These are phyloP conservation scores for Sphinx pinastri DNA, from an alignment of 2,888 invertebrate species.

Conservation along the genomic window DNA sequence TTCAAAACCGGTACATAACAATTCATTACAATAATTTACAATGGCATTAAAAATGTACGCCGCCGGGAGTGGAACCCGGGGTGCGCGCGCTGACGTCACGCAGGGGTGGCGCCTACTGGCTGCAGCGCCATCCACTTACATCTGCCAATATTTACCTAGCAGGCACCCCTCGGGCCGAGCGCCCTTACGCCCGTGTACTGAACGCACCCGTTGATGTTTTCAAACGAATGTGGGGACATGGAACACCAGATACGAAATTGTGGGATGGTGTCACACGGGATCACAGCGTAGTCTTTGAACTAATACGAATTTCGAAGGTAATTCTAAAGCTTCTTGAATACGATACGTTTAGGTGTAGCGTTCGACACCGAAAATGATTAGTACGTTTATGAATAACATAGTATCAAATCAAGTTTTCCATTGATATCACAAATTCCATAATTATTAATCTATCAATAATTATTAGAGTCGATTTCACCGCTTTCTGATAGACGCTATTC, in stretches of 20 bases:
- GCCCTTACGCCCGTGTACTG: constrained; percentile 50
- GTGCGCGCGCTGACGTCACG: constrained; percentile 64
- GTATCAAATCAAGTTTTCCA: too few relatives aligned
- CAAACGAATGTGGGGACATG: constrained; percentile 75
- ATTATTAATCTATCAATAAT: too few relatives aligned
- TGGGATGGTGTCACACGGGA: constrained; percentile 48
- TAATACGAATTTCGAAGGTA: too few relatives aligned
- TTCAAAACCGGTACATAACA: constrained; percentile 22
- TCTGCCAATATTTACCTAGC: constrained; percentile 86
- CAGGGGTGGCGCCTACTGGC: constrained; percentile 64
- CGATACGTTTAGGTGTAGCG: too few relatives aligned
- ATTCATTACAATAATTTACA: constrained; percentile 41
- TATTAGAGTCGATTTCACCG: too few relatives aligned
- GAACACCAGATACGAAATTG: constrained; percentile 73
- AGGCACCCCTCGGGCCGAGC: constrained; percentile 57
- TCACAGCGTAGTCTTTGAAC: constrained; percentile 33
- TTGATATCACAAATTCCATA: too few relatives aligned
- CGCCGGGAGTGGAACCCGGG: constrained; percentile 30
- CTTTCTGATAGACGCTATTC: too few relatives aligned
- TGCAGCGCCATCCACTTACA: constrained; percentile 86
- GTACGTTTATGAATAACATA: too few relatives aligned
- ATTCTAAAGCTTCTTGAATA: too few relatives aligned
- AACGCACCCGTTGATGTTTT: constrained; percentile 80
- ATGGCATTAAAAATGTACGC: constrained; percentile 40
- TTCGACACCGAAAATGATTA: too few relatives aligned